These are phyloP conservation scores for Latheticus oryzae DNA, from an alignment of 2,888 invertebrate genomes.

Conservation along the genomic window DNA sequence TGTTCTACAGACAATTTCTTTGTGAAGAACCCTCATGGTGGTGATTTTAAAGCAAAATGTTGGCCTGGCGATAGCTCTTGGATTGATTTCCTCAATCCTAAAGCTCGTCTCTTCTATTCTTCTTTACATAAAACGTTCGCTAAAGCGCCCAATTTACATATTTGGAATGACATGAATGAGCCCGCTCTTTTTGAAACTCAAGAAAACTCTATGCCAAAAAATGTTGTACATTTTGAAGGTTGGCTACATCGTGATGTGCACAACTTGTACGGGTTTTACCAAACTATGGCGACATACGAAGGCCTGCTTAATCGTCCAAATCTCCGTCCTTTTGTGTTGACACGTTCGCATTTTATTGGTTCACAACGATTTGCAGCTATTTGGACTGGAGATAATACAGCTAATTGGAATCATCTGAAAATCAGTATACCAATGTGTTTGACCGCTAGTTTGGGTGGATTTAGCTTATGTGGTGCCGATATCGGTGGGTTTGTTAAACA, in stretches of 20 bases:
- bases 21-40: conserved; percentile 86
- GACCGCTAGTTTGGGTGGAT: conserved; percentile 59
- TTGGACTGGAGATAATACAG: conserved; percentile 98
- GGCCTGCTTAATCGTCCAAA: conserved; percentile 71
- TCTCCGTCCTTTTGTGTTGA: conserved; percentile 89
- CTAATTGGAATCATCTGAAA: conserved; percentile 91
- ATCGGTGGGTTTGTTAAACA: conserved; percentile 97
- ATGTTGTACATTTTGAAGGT: conserved; percentile 82
- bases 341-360: conserved; percentile 90
- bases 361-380: conserved; percentile 90
- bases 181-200: conserved; percentile 91
- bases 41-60: conserved; percentile 90
- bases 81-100: conserved; percentile 91
- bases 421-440: conserved; percentile 92
- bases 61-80: conserved; percentile 97
- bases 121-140: conserved; percentile 72
- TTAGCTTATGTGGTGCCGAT: conserved; percentile 94
- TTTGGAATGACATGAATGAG: conserved; percentile 99
- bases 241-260: conserved; percentile 92
- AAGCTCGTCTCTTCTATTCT: conserved; percentile 83
- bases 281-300: conserved; percentile 73
- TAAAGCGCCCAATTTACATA: conserved; percentile 80
- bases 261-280: conserved; percentile 82
- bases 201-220: conserved; percentile 93
- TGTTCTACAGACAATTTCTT: conserved; percentile 82